Evolutionary conservation across 2,888 invertebrate species (phyloP).

Genomic region (Lobophora halterata): DNA sequence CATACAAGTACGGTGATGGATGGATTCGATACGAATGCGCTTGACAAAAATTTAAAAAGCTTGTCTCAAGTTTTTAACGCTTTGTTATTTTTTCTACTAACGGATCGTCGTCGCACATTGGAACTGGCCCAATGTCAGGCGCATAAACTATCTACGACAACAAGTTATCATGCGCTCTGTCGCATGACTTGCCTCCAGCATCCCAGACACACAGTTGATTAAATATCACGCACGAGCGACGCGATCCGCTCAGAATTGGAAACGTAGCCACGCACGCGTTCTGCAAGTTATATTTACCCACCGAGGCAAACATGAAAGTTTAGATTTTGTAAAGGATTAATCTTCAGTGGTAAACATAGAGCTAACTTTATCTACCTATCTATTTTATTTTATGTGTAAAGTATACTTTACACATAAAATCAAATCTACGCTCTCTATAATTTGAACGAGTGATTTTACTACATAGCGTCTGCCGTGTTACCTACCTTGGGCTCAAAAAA

Average conservation of each 20-base stretch:
- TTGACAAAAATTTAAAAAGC: no score
- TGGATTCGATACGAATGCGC: no score
- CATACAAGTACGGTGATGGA: no score
- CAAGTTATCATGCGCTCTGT: not conserved
- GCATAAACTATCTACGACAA: not conserved
- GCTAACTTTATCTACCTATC: not conserved
- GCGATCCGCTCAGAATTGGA: conserved; percentile 44
- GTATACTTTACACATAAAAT: no score
- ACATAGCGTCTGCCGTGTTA: no score
- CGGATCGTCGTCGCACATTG: no score
- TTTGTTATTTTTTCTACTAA: no score
- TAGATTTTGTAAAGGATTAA: conserved; percentile 13
- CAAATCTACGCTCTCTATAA: no score
- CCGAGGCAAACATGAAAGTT: conserved; percentile 5
- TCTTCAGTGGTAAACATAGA: conserved; percentile 4
- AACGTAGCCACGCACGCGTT: conserved; percentile 34
- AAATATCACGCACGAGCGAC: conserved; percentile 59
- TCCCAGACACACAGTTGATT: conserved; percentile 49
- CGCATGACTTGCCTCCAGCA: conserved; percentile 11
- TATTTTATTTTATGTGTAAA: no score
- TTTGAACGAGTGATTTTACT: no score
- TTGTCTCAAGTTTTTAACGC: no score
- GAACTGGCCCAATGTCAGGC: not conserved
- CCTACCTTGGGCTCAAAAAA: no score
- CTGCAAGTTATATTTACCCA: conserved; percentile 13